phyloP scores from a whole-genome alignment of 2,888 invertebrate genomes.

The Caenorhabditis wallacei region DNA sequence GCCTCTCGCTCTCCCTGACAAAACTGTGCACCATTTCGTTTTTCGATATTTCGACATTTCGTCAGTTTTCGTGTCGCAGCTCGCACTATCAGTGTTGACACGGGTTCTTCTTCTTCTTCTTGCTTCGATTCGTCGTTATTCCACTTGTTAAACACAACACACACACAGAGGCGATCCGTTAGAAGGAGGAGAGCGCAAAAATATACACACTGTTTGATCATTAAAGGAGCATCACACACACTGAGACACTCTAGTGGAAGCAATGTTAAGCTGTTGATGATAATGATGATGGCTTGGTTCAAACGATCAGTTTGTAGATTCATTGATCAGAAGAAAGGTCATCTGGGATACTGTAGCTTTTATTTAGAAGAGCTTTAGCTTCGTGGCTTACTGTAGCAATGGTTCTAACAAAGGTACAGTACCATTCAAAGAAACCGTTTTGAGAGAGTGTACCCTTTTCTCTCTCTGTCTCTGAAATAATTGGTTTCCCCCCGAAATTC shows the following conservation, averaged over 20 bases:
- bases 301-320: not conserved
- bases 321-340: too few species aligned
- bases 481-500: constrained; percentile 17
- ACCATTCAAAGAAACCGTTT: too few species aligned
- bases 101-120: not conserved
- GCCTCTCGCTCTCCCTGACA: not conserved
- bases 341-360: too few species aligned
- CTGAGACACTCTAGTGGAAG: not conserved
- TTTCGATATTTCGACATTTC: constrained; percentile 61
- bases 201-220: constrained; percentile 34
- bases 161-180: constrained; percentile 16
- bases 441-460: not conserved
- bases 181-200: constrained; percentile 16
- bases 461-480: constrained; percentile 23
- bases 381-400: too few species aligned
- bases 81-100: constrained; percentile 66
- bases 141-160: not conserved
- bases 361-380: too few species aligned
- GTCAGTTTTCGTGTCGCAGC: constrained; percentile 67
- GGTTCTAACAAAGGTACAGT: too few species aligned
- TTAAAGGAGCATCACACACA: constrained; percentile 23
- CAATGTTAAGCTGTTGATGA: not conserved
- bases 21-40: too few species aligned
- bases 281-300: not conserved
- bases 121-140: not conserved